Evolutionary conservation across 2,888 invertebrate genomes (phyloP).

Genomic region (Gryllus longicercus): DNA sequence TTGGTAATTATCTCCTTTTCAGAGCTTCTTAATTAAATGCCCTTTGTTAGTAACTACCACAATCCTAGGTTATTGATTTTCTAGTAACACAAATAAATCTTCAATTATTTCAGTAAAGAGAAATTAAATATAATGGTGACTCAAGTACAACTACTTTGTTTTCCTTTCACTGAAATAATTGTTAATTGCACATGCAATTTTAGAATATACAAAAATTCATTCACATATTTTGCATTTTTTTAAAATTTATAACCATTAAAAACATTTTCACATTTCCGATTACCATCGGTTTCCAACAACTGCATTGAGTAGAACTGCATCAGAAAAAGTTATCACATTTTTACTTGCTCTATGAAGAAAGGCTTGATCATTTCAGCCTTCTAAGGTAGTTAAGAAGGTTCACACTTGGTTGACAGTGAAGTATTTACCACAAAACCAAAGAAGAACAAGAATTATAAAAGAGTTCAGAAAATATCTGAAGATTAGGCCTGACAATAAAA

Average conservation of each 20-base stretch:
- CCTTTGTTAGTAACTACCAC: slow-evolving; percentile 32
- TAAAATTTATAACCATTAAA: slow-evolving; percentile 23
- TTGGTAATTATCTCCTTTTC: neutral
- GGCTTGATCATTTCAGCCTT: slow-evolving; percentile 30
- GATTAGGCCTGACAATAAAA: too few species aligned
- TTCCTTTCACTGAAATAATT: neutral
- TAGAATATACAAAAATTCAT: slow-evolving; percentile 2
- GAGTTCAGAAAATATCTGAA: too few species aligned
- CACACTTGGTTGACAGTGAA: neutral
- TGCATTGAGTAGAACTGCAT: slow-evolving; percentile 28
- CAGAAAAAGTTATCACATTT: slow-evolving; percentile 34
- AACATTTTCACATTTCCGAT: slow-evolving; percentile 24
- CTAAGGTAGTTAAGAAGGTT: neutral
- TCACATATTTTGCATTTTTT: neutral
- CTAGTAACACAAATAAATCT: neutral
- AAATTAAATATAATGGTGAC: neutral
- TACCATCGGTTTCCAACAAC: slow-evolving; percentile 28
- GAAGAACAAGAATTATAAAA: too few species aligned
- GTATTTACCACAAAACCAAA: neutral
- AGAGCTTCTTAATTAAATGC: neutral
- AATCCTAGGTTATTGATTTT: slow-evolving; percentile 28
- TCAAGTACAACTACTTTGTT: neutral
- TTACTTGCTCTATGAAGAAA: slow-evolving; percentile 30
- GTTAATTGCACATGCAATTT: neutral
- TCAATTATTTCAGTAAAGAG: neutral